Percentiles rank a stretch among this genome's conserved stretches.
Evolutionary conservation across 2,113 vertebrate genomes (phyloP).

Genomic region (Recurvirostra avosetta): DNA sequence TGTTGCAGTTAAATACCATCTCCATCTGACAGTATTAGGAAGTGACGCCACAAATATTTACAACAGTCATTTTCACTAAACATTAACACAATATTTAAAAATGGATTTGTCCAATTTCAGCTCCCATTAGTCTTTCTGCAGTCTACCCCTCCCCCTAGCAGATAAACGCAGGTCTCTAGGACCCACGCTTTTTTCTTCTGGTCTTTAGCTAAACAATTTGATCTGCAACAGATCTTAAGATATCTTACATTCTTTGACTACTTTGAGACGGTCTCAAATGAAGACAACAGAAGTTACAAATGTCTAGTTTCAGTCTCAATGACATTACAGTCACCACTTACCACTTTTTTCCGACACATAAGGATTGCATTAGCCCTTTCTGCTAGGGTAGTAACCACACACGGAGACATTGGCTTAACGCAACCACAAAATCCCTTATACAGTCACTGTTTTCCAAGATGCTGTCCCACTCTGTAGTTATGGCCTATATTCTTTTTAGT

Average conservation of each 20-base stretch:
- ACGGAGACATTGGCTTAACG: background rate
- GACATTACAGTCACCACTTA: background rate
- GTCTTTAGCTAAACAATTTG: background rate
- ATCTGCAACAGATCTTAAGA: background rate
- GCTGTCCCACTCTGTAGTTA: background rate
- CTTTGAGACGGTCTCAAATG: background rate
- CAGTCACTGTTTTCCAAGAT: background rate
- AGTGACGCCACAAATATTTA: background rate
- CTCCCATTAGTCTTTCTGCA: background rate
- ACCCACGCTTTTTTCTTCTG: background rate
- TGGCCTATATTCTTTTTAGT: background rate
- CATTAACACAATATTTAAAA: background rate
- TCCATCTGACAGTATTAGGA: background rate
- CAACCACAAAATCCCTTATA: background rate
- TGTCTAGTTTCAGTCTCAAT: background rate
- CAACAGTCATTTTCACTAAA: background rate
- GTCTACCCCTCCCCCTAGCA: background rate
- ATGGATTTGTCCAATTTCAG: background rate
- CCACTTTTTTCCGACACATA: background rate
- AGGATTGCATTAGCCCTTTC: background rate
- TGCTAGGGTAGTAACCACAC: background rate
- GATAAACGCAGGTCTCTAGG: background rate
- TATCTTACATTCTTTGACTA: background rate
- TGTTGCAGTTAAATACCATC: background rate
- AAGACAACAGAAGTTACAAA: background rate